phyloP scores from a whole-genome alignment of 2,113 vertebrate species.

The Anguilla japonica region DNA sequence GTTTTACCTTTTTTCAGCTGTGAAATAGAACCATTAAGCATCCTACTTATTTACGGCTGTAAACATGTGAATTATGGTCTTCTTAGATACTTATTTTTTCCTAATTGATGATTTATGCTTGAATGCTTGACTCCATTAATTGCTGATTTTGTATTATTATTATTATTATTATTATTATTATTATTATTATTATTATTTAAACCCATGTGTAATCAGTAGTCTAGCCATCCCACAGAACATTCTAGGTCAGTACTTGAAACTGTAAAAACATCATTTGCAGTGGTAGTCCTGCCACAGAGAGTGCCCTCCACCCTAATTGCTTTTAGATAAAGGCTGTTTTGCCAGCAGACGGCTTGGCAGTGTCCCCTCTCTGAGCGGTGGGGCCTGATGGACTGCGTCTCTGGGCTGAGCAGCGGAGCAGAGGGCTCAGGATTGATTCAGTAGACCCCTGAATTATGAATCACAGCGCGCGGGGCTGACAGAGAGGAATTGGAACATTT shows the following conservation, averaged over 20 bases:
- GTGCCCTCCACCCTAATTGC: background rate
- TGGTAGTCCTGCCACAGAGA: background rate
- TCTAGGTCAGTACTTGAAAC: background rate
- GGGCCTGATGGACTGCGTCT: slow-evolving; percentile 6
- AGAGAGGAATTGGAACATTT: slow-evolving; percentile 53
- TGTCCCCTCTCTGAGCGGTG: background rate
- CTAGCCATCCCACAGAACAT: background rate
- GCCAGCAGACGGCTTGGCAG: background rate
- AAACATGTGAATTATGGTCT: too few species aligned
- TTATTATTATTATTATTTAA: background rate
- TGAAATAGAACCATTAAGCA: too few species aligned
- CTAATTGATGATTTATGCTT: too few species aligned
- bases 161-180: background rate
- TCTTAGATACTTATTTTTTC: too few species aligned
- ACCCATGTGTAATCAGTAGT: background rate
- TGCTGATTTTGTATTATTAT: background rate
- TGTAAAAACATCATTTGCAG: too few species aligned
- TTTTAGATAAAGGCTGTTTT: slow-evolving; percentile 2
- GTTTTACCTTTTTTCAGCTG: too few species aligned
- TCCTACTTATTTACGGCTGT: too few species aligned
- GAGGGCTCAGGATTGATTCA: slow-evolving; percentile 34
- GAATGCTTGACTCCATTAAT: background rate
- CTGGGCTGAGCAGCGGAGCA: slow-evolving; percentile 8
- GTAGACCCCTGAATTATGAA: slow-evolving; percentile 47
- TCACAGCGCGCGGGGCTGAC: slow-evolving; percentile 40